Conservation (phyloP, 1,140 invertebrate species). For the Pseudomyrmex pallidus region DNA sequence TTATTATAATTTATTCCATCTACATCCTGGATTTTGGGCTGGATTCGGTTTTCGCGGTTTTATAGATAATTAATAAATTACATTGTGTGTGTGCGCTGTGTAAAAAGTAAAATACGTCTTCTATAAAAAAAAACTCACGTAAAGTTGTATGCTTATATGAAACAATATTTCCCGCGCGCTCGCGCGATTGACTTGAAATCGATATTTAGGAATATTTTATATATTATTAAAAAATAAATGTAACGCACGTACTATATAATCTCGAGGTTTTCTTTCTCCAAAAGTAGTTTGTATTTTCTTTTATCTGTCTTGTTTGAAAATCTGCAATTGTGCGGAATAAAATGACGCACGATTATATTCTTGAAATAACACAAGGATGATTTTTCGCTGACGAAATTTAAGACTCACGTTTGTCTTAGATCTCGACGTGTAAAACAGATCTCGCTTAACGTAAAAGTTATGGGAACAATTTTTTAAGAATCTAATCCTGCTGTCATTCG, state of each 20-base stretch:
- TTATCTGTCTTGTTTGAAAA: not conserved
- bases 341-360: not conserved
- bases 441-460: conserved; percentile 22
- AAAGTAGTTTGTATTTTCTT: not conserved
- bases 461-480: conserved; percentile 33
- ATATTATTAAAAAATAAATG: not conserved
- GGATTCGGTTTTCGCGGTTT: too few relatives aligned
- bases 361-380: conserved; percentile 4
- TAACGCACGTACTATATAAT: too few relatives aligned
- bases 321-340: not conserved
- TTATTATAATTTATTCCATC: too few relatives aligned
- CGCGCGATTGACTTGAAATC: too few relatives aligned
- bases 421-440: not conserved
- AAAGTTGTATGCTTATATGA: not conserved
- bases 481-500: not conserved
- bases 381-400: conserved; percentile 17
- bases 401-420: not conserved
- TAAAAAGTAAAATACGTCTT: too few relatives aligned
- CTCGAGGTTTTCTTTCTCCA: not conserved
- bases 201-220: not conserved
- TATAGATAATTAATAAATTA: too few relatives aligned
- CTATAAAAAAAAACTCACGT: too few relatives aligned
- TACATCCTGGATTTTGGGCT: too few relatives aligned
- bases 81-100: too few relatives aligned
- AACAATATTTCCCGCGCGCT: not conserved